These are phyloP conservation scores for Erethizon dorsatum DNA, from an alignment of 2,797 vertebrate species.

Conservation along the genomic window DNA sequence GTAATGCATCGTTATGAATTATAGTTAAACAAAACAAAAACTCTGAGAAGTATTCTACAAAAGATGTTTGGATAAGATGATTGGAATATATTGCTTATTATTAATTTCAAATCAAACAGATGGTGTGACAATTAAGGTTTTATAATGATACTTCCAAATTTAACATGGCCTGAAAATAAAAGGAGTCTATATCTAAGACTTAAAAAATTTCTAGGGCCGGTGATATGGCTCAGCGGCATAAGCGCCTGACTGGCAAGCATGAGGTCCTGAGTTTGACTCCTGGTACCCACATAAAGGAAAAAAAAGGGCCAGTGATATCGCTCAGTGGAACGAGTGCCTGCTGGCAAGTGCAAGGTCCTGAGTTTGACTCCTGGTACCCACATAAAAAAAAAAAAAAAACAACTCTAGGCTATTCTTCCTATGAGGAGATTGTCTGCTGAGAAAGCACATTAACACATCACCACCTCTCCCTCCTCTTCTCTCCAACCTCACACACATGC, in stretches of 20 bases:
- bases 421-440: not conserved
- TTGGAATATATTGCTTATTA: not conserved
- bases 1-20: not conserved
- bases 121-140: not conserved
- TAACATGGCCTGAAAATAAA: not conserved
- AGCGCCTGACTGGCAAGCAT: too few species aligned
- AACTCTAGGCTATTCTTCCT: not conserved
- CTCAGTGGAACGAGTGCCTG: too few species aligned
- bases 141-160: not conserved
- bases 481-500: not conserved
- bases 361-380: too few species aligned
- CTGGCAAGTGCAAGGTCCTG: too few species aligned
- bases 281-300: too few species aligned
- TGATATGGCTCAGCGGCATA: too few species aligned
- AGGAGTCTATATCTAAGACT: not conserved
- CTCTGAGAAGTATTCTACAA: not conserved
- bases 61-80: not conserved
- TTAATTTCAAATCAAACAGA: not conserved
- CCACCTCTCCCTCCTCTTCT: not conserved
- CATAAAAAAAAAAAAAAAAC: too few species aligned
- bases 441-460: not conserved
- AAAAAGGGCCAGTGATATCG: too few species aligned
- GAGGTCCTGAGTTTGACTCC: too few species aligned
- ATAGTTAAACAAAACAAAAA: not conserved
- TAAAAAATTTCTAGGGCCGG: too few species aligned